phyloP scores from a whole-genome alignment of 2,888 invertebrate genomes.

The Dicyrtoma fusca region DNA sequence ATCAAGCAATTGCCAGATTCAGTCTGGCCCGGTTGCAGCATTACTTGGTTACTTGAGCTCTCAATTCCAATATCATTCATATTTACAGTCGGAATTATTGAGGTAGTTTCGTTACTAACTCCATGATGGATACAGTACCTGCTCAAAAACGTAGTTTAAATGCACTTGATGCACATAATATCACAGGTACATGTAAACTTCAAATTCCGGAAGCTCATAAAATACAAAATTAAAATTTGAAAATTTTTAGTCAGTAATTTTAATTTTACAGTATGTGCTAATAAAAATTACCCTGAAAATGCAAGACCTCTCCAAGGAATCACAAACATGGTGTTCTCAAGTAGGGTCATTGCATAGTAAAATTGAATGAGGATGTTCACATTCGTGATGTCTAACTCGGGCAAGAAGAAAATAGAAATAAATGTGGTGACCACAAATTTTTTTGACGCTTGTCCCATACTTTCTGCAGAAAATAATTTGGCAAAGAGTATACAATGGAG shows the following conservation, averaged over 20 bases:
- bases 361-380: slow-evolving; percentile 47
- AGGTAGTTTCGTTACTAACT: too few species aligned
- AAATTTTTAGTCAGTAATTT: background rate
- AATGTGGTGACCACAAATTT: slow-evolving; percentile 51
- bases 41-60: too few species aligned
- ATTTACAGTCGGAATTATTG: too few species aligned
- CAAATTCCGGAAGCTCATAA: too few species aligned
- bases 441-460: slow-evolving; percentile 48
- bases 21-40: too few species aligned
- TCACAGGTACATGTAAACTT: too few species aligned
- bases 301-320: slow-evolving; percentile 48
- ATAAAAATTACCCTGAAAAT: slow-evolving; percentile 30
- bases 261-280: background rate
- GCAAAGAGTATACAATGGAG: slow-evolving; percentile 45
- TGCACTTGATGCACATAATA: too few species aligned
- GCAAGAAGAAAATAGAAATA: slow-evolving; percentile 53
- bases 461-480: slow-evolving; percentile 42
- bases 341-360: slow-evolving; percentile 47
- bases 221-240: background rate
- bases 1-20: slow-evolving; percentile 39
- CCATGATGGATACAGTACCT: background rate
- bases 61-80: too few species aligned
- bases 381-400: slow-evolving; percentile 45
- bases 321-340: slow-evolving; percentile 50
- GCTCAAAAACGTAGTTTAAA: too few species aligned